Evolutionary conservation across 2,888 invertebrate genomes (phyloP), one percentile per base, ranked within the genome.

Genomic region (Oasisia sp.): DNA sequence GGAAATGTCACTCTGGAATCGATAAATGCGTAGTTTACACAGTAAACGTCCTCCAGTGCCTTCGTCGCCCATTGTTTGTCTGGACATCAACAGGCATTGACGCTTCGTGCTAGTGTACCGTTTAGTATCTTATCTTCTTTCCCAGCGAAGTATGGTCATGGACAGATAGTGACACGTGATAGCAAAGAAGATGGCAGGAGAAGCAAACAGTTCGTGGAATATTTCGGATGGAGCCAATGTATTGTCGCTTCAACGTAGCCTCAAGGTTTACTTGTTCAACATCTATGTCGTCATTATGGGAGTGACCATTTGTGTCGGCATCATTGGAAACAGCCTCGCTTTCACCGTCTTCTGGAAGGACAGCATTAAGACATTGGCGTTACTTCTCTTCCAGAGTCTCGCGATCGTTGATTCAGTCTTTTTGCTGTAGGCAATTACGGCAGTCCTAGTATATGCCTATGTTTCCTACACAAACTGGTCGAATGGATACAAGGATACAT

Each of bases 331-430:
- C 91, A 92, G 93, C 38, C 50, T 92, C 89, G 56, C 94, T 14
- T 94, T 93, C 92, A 19, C 92, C 56, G 94, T 94, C 32, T 94
- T 94, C 92, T 91, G 92, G 91, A 92, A 91, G 90, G 94, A 94
- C 93, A 93, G 91, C 32, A 91, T 93, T 38, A 94, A 94, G 92
- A 94, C 94, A 7, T 93, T 93, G 19, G 92, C 93, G 0, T 92
- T 93, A 9, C 93, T 94, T 91, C 93, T 94, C 58, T 93, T 94
- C 91, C 94, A 94, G 89, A 93, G 92, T 14, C 92, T 94, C n/a
- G 91, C 94, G 56, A n/a, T 94, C 38, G 92, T 94, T 45, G 94
- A 94, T 92, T 50, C 14, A 50, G 92, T 91, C 27, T 19, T 93
- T 3, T 91, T 94, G 90, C 32, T 93, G 45, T 32, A 91, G n/a